phyloP scores from a whole-genome alignment of 2,113 vertebrate species.

The Megaceryle torquata region DNA sequence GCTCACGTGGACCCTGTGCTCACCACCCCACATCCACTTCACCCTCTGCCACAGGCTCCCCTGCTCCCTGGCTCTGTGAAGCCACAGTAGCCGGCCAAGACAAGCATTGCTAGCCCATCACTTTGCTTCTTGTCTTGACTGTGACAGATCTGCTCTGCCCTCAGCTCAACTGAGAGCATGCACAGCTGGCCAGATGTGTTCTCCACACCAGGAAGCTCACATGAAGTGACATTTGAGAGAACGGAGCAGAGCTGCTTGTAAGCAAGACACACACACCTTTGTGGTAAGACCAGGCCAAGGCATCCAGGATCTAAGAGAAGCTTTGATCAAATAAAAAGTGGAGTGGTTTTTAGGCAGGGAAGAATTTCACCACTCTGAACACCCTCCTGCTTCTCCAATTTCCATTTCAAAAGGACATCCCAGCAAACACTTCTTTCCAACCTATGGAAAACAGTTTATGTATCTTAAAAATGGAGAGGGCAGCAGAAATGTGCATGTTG shows the following conservation, averaged over 20 bases:
- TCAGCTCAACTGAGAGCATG: rapidly evolving
- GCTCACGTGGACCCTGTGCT: not conserved
- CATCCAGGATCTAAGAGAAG: not conserved
- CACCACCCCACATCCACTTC: not conserved
- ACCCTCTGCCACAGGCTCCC: not conserved
- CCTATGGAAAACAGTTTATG: not conserved
- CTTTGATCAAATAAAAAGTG: not conserved
- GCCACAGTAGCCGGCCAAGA: not conserved
- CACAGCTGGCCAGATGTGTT: not conserved
- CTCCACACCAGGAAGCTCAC: not conserved
- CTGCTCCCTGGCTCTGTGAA: rapidly evolving
- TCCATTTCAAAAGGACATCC: not conserved
- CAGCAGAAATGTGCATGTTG: not conserved
- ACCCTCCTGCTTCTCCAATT: rapidly evolving
- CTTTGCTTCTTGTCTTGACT: not conserved
- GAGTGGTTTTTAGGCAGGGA: not conserved
- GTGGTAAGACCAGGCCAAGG: rapidly evolving
- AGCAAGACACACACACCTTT: not conserved
- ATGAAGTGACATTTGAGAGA: not conserved
- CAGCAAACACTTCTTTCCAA: not conserved
- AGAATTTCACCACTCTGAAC: not conserved
- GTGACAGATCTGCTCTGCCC: not conserved
- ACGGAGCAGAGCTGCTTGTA: not conserved
- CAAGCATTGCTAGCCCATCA: not conserved
- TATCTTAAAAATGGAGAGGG: not conserved